Conservation (phyloP, 2,113 vertebrate genomes). For the Genyomyrus donnyi region DNA sequence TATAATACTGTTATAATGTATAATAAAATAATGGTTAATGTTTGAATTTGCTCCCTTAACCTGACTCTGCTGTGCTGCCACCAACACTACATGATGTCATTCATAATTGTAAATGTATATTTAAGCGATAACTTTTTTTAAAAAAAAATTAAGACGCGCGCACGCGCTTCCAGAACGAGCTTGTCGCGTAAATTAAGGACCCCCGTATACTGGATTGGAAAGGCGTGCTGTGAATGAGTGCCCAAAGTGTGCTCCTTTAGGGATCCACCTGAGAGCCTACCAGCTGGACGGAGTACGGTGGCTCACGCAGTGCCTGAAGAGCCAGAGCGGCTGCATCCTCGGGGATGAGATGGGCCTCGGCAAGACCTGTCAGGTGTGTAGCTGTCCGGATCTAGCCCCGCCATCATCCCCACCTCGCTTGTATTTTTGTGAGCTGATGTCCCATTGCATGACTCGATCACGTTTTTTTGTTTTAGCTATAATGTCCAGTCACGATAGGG, state of each 20-base stretch:
- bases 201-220: not conserved
- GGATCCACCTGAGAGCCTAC: slow-evolving; percentile 69
- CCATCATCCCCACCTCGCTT: not conserved
- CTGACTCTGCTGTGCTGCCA: not conserved
- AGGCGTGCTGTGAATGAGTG: not conserved
- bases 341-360: slow-evolving; percentile 94
- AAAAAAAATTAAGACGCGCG: too few species aligned
- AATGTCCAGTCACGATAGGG: not conserved
- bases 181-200: not conserved
- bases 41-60: not conserved
- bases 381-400: not conserved
- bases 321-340: slow-evolving; percentile 78
- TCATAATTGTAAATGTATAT: not conserved
- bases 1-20: too few species aligned
- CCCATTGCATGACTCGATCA: not conserved
- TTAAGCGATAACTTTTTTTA: not conserved
- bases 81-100: not conserved
- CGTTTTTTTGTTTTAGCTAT: not conserved
- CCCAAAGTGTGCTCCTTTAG: slow-evolving; percentile 43
- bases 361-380: slow-evolving; percentile 85
- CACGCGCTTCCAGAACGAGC: not conserved
- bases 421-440: not conserved
- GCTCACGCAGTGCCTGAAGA: slow-evolving; percentile 61
- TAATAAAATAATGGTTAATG: not conserved
- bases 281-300: slow-evolving; percentile 81